Evolutionary conservation across 2,797 vertebrate genomes (phyloP), one percentile per base, ranked within the genome.

Genomic region (Arrhamphus sclerolepis): DNA sequence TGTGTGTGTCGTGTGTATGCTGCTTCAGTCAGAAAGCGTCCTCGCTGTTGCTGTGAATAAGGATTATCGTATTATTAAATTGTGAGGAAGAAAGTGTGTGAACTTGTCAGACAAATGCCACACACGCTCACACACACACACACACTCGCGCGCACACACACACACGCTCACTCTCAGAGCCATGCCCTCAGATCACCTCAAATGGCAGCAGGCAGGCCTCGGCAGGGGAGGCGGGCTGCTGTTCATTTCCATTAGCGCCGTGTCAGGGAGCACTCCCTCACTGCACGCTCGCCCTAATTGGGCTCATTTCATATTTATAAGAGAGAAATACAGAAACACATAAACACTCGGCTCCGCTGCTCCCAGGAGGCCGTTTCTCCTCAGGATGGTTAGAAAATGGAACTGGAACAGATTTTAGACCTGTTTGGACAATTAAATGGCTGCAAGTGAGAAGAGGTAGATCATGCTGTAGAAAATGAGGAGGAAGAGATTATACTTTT

Each of bases 241-340:
- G 81, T 74, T 90, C 58, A 56, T 83, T 87, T 89, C 74, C 75
- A 78, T 90, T 87, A 85, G 58, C 65, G 53, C 61, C 60, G 21
- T 48, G 71, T 80, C 42, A 52, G 63, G 68, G 47, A 72, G 62
- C 5, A 49, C 58, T 61, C 64, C 64, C 79, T 76, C 28, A 26
- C 66, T 46, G 54, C 7, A 22, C 7, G n/a, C 44, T 56, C 5
- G 5, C 18, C 44, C 55, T 63, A 34, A 75, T 75, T 69, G 29
- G 74, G 57, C 78, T 84, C 53, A 84, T 85, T 82, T 80, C 52
- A 78, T 86, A 83, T 83, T 80, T 56, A 85, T 84, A 75, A 81
- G 39, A 31, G 46, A 53, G 46, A 75, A 69, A 77, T 39, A 41
- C 22, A 56, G 49, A 22, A 19, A 64, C 51, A 68, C 52, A 42